Conservation (phyloP, 2,113 vertebrate genomes). For the Trachemys scripta region DNA sequence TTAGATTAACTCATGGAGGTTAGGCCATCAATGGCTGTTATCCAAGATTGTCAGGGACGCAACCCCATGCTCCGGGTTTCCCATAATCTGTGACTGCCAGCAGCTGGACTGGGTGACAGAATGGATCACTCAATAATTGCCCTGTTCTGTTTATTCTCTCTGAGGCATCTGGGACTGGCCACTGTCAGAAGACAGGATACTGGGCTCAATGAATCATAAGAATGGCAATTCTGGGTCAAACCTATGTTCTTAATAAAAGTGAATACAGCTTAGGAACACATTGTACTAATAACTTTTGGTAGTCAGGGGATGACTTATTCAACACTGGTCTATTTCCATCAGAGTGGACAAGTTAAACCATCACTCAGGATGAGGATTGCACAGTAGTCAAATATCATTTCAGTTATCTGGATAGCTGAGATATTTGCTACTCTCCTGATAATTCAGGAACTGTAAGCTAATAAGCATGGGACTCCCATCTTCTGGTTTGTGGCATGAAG, state of each 20-base stretch:
- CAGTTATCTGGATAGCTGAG: not conserved
- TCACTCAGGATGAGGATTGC: not conserved
- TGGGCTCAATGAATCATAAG: no score
- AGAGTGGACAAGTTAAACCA: not conserved
- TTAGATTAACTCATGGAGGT: no score
- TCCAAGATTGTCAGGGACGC: no score
- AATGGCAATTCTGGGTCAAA: no score
- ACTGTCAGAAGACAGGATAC: no score
- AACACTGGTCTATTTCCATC: not conserved
- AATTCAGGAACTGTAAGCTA: not conserved
- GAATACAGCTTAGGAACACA: accelerated
- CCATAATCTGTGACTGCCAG: not conserved
- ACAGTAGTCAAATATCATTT: not conserved
- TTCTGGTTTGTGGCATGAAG: not conserved
- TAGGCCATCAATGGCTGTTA: no score
- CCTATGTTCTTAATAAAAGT: not conserved
- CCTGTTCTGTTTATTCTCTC: no score
- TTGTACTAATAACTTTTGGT: not conserved
- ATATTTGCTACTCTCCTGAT: not conserved
- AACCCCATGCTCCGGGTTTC: not conserved
- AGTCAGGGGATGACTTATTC: not conserved
- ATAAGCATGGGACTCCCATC: not conserved
- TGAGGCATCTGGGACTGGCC: no score
- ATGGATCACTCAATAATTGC: not conserved
- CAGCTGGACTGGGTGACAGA: not conserved